Base-by-base conservation (phyloP, 2,113 vertebrate genomes). In the Calyptommatus sinebrachiatus region DNA sequence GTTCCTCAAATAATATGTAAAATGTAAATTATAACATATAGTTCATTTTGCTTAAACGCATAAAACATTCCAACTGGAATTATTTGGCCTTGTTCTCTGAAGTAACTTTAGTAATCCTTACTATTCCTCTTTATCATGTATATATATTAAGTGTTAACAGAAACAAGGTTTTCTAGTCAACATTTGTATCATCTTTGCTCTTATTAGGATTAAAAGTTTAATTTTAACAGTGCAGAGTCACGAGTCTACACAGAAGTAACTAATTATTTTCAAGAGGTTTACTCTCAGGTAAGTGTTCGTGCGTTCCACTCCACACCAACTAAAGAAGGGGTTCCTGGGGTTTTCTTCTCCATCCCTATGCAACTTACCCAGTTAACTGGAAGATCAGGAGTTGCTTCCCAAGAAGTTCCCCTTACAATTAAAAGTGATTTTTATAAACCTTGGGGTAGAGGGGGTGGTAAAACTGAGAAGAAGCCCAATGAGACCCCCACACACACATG, bases 361-460 rank as follows among this genome's bases (percentile, higher is more conserved):
- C 57, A 7, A 76, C 79, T 70, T 76, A 76, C 73, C 79, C 61
- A 45, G 28, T 76, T 29, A 81, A 28, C 46, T n/a, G 48, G 53
- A 70, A 81, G n/a, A 53, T 7, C 50, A 75, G 53, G 18, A 62
- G 35, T 70, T 46, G 35, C 35, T 81, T 81, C 79, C 48, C 53
- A 46, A 62, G n/a, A 69, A 62, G 79, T 48, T 62, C 29, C 48
- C 66, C 57, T 69, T 61, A 75, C 61, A 46, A 21, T 68, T 76
- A 81, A 77, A 72, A 50, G 65, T 45, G 18, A 22, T 72, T 50
- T 50, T 50, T 21, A 21, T 50, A 61, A 61, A 74, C 53, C 21
- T 35, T 57, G 29, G 69, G 46, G 71, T 7, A 2, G 48, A 11
- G 28, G 70, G 63, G 14, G 29, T 29, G 71, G 14, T 72, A 28